A percentile compares a stretch with the other conserved stretches of the same genome.
phyloP scores from a whole-genome alignment of 2,797 vertebrate genomes.

The Harpagifer antarcticus region DNA sequence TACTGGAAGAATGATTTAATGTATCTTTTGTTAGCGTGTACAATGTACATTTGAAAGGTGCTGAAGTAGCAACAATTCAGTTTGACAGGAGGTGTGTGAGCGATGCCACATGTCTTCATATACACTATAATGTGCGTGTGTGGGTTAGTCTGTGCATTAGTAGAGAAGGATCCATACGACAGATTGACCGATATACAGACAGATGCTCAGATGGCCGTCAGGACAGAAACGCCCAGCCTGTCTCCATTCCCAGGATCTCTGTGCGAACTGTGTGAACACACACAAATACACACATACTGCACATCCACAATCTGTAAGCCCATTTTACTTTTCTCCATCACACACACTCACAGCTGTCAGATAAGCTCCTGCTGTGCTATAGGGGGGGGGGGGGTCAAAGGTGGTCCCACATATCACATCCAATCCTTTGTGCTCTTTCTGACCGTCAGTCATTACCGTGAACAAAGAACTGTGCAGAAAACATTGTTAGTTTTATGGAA shows the following conservation, averaged over 20 bases:
- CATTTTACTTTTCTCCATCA: constrained; percentile 15
- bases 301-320: constrained; percentile 44
- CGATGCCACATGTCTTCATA: constrained; percentile 15
- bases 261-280: background rate
- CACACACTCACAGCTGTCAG: constrained; percentile 61
- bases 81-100: constrained; percentile 49
- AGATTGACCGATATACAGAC: constrained; percentile 31
- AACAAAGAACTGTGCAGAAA: background rate
- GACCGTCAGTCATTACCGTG: constrained; percentile 7
- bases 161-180: constrained; percentile 40
- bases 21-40: constrained; percentile 2
- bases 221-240: constrained; percentile 15
- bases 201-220: constrained; percentile 38
- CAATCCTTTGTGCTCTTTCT: constrained; percentile 29
- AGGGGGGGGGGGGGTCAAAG: constrained; percentile 48
- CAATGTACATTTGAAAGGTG: constrained; percentile 9
- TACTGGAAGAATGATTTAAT: constrained; percentile 4
- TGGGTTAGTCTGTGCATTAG: constrained; percentile 25
- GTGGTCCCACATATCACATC: constrained; percentile 44
- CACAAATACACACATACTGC: constrained; percentile 7
- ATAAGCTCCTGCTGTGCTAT: constrained; percentile 45
- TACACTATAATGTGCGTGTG: background rate
- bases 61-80: constrained; percentile 16
- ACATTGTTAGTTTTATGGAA: background rate
- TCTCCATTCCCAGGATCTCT: constrained; percentile 2